Conservation (phyloP, 2,113 vertebrate genomes). For the Hypanus sabinus region DNA sequence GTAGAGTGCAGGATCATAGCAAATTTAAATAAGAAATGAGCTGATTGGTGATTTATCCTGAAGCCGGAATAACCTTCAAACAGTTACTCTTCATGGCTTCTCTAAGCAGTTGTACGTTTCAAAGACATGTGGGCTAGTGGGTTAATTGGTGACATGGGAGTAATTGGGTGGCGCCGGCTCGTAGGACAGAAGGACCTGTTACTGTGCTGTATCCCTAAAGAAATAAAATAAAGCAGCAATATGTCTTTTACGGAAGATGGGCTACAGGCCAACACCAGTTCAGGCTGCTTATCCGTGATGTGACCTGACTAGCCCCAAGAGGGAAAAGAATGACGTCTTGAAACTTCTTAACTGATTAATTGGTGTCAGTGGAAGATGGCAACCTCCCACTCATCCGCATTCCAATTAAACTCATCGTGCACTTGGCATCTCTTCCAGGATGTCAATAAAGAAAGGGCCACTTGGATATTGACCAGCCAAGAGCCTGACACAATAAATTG, state of each 20-base stretch:
- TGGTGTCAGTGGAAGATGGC: conserved; percentile 8
- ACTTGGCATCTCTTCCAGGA: background rate
- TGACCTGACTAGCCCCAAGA: background rate
- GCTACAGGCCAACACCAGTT: background rate
- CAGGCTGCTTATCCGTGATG: background rate
- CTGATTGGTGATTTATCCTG: no score
- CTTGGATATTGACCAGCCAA: conserved; percentile 7
- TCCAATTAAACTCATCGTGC: conserved; percentile 1
- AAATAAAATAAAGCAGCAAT: background rate
- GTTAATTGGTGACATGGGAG: no score
- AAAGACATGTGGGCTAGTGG: no score
- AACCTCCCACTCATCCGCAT: conserved; percentile 17
- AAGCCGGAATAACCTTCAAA: no score
- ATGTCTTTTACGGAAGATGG: background rate
- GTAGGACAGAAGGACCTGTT: no score
- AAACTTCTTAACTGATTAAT: conserved; percentile 3
- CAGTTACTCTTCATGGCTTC: no score
- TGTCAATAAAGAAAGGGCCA: conserved; percentile 21
- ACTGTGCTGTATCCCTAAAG: no score
- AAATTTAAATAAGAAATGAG: no score
- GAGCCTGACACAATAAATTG: background rate
- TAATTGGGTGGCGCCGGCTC: no score
- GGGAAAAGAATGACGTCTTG: background rate
- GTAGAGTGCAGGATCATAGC: no score
- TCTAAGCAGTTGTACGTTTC: no score